These are phyloP conservation scores for Thamnophis sirtalis DNA, from an alignment of 2,113 vertebrate species.

Conservation along the genomic window DNA sequence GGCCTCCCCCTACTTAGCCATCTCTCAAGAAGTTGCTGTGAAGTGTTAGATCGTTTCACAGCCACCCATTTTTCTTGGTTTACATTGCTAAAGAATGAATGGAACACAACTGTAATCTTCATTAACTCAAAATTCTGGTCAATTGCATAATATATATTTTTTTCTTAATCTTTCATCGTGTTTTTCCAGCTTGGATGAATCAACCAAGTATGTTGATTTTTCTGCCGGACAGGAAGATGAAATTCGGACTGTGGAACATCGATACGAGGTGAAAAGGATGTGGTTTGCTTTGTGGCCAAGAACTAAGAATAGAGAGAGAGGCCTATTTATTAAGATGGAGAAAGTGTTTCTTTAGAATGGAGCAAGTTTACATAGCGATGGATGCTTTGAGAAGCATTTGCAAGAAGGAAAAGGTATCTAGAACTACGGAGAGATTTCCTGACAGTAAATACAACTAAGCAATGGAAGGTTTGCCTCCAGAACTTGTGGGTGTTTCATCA, in stretches of 20 bases:
- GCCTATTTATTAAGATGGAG: not conserved
- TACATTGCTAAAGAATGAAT: not conserved
- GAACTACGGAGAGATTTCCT: too few relatives aligned
- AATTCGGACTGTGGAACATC: conserved; percentile 60
- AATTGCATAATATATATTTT: not conserved
- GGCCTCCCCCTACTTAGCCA: not conserved
- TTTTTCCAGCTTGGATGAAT: conserved; percentile 48
- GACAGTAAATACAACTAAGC: too few relatives aligned
- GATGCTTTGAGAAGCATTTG: not conserved
- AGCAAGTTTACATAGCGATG: not conserved
- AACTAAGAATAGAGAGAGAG: not conserved
- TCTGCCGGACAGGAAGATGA: conserved; percentile 57
- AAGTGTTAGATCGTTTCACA: not conserved
- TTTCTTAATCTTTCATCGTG: not conserved
- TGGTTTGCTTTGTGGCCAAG: not conserved
- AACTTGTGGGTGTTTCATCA: too few relatives aligned
- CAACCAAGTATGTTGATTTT: conserved; percentile 74
- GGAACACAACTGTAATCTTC: not conserved
- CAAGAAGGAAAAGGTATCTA: not conserved
- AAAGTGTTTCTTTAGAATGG: not conserved
- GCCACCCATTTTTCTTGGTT: not conserved
- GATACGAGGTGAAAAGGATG: conserved; percentile 60
- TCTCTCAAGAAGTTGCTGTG: not conserved
- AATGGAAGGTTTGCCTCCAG: too few relatives aligned
- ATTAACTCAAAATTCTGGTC: not conserved